Evolutionary conservation across 1,140 invertebrate genomes (phyloP).

Genomic region (Drosophila rufa): DNA sequence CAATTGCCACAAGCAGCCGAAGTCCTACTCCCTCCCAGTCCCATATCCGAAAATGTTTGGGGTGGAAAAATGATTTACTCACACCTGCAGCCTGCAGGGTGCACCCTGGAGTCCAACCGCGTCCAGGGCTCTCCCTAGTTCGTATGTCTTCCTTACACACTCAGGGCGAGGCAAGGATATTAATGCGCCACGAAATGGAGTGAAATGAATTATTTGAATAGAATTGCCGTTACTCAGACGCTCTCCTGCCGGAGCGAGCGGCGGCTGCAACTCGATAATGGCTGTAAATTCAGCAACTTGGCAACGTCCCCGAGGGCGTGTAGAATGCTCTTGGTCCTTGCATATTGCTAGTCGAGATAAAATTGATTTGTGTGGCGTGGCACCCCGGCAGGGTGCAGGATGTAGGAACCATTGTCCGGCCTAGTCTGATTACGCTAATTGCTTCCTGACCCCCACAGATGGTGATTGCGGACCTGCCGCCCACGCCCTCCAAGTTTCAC

Average conservation of each 20-base stretch:
- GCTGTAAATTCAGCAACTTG: slow-evolving; percentile 76
- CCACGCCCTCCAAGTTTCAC: slow-evolving; percentile 96
- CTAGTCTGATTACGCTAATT: slow-evolving; percentile 62
- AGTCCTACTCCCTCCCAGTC: slow-evolving; percentile 13
- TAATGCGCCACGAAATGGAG: slow-evolving; percentile 83
- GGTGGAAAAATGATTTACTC: slow-evolving; percentile 74
- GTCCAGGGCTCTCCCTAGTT: slow-evolving; percentile 39
- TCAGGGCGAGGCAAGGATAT: slow-evolving; percentile 76
- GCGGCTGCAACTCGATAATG: slow-evolving; percentile 76
- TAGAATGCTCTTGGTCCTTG: neutral
- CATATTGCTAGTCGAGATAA: slow-evolving; percentile 82
- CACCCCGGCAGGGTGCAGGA: neutral
- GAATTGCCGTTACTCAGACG: slow-evolving; percentile 73
- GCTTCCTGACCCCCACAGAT: slow-evolving; percentile 84
- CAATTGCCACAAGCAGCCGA: slow-evolving; percentile 74
- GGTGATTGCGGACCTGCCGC: slow-evolving; percentile 91
- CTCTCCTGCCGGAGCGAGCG: slow-evolving; percentile 20
- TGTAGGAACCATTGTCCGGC: neutral
- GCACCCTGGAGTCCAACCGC: neutral
- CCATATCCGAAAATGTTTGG: slow-evolving; percentile 30
- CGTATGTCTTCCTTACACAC: slow-evolving; percentile 83
- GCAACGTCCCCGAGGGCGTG: slow-evolving; percentile 12
- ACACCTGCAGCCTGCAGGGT: slow-evolving; percentile 56
- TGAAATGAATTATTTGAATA: slow-evolving; percentile 85
- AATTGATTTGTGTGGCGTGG: slow-evolving; percentile 80